Conservation (phyloP, 2,797 vertebrate species). For the Hippocampus kuda region DNA sequence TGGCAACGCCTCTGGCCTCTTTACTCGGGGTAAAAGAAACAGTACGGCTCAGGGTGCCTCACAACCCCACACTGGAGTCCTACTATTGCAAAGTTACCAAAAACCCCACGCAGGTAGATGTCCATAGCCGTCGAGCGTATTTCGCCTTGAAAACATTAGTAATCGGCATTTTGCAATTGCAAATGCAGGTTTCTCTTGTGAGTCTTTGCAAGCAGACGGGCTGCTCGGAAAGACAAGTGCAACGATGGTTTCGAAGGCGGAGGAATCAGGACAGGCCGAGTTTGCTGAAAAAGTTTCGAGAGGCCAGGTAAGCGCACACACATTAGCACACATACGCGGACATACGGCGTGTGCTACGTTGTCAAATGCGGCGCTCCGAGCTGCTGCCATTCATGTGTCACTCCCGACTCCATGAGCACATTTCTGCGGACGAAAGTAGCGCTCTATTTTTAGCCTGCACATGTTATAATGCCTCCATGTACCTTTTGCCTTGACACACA, state of each 20-base stretch:
- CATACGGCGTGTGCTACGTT: neutral
- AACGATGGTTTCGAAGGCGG: conserved; percentile 87
- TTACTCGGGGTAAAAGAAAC: conserved; percentile 84
- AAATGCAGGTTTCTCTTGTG: conserved; percentile 69
- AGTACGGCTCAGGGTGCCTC: conserved; percentile 69
- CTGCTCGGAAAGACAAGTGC: conserved; percentile 75
- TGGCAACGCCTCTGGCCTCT: conserved; percentile 77
- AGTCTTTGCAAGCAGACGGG: conserved; percentile 73
- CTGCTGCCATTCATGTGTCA: conserved; percentile 23
- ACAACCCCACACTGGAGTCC: conserved; percentile 74
- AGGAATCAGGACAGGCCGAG: conserved; percentile 91
- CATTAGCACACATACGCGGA: neutral
- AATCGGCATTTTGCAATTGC: neutral
- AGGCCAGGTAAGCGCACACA: conserved; percentile 74
- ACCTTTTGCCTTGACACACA: conserved; percentile 5
- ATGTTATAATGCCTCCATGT: conserved; percentile 15
- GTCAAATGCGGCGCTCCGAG: conserved; percentile 3
- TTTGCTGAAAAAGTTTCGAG: conserved; percentile 88
- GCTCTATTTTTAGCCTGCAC: conserved; percentile 50
- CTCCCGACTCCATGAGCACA: conserved; percentile 30
- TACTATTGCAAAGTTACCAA: conserved; percentile 74
- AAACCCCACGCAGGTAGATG: conserved; percentile 78
- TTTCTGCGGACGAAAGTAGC: conserved; percentile 33
- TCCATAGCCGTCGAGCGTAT: no score
- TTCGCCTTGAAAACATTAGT: neutral